phyloP scores from a whole-genome alignment of 1,140 invertebrate genomes.

The Centruroides sculpturatus region DNA sequence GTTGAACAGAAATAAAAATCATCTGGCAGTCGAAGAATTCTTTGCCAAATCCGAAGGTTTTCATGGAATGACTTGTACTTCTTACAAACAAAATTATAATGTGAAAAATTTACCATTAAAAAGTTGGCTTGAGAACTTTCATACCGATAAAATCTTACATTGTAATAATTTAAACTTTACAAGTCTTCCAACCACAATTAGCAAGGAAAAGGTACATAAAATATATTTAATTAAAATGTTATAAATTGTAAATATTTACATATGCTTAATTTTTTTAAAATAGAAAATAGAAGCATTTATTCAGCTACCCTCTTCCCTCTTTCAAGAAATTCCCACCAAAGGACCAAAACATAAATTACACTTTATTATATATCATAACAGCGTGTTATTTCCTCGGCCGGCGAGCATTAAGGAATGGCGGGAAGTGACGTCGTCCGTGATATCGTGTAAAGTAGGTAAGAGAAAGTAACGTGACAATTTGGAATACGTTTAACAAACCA shows the following conservation, averaged over 20 bases:
- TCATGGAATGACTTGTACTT: conserved; percentile 55
- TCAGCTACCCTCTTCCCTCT: conserved; percentile 20
- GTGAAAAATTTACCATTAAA: too few species aligned
- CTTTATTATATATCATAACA: conserved; percentile 24
- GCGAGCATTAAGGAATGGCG: not conserved
- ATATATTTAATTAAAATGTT: too few species aligned
- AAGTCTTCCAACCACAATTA: not conserved
- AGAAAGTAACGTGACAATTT: too few species aligned
- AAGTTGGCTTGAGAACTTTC: too few species aligned
- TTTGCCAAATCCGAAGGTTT: conserved; percentile 48
- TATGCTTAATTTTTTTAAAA: conserved; percentile 4
- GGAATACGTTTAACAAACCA: too few species aligned
- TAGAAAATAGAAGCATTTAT: conserved; percentile 20
- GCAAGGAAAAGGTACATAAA: not conserved
- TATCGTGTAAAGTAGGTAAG: too few species aligned
- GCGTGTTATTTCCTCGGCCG: conserved; percentile 23
- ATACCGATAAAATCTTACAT: too few species aligned
- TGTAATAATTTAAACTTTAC: conserved; percentile 16
- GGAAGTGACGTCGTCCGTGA: too few species aligned
- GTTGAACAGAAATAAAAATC: conserved; percentile 17
- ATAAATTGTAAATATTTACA: too few species aligned
- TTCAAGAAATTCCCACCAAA: conserved; percentile 5
- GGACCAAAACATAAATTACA: conserved; percentile 16
- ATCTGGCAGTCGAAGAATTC: conserved; percentile 57
- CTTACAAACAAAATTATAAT: conserved; percentile 33